Percentiles rank a stretch among this genome's conserved stretches.
Evolutionary conservation across 2,888 invertebrate species (phyloP).

Genomic region (Apodemia zela): DNA sequence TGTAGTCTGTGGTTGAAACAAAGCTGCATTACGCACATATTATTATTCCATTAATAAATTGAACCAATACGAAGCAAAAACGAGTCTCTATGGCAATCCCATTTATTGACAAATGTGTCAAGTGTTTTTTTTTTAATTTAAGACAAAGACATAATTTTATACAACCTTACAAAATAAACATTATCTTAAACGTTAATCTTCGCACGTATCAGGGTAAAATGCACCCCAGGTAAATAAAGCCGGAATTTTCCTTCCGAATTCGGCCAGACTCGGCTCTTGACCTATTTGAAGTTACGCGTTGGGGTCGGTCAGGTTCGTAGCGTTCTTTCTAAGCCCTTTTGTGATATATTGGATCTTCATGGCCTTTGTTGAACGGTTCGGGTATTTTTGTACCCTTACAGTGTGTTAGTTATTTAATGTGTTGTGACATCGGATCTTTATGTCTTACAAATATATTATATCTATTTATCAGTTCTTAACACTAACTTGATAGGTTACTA

Average conservation of each 20-base stretch:
- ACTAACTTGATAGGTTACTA: neutral
- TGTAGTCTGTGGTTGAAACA: no score
- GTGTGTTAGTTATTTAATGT: neutral
- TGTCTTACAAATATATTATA: neutral
- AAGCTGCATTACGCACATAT: no score
- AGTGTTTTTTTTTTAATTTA: neutral
- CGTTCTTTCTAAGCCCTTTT: slow-evolving; percentile 34
- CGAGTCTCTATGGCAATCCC: neutral
- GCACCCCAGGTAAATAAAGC: slow-evolving; percentile 40
- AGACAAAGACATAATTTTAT: neutral
- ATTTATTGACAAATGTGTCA: neutral
- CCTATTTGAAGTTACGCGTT: slow-evolving; percentile 54
- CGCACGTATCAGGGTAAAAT: slow-evolving; percentile 10
- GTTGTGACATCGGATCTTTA: neutral
- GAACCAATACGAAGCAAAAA: neutral
- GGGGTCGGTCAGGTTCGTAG: slow-evolving; percentile 49
- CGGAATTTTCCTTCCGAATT: slow-evolving; percentile 43
- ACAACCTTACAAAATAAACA: neutral
- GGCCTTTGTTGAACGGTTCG: slow-evolving; percentile 22
- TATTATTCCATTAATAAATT: neutral
- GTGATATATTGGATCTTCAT: slow-evolving; percentile 20
- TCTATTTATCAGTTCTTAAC: neutral
- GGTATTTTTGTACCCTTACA: slow-evolving; percentile 4
- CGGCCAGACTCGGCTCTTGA: slow-evolving; percentile 45
- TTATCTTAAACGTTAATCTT: slow-evolving; percentile 2